Conservation (phyloP, 2,797 vertebrate species). For the Eurystomus glaucurus region DNA sequence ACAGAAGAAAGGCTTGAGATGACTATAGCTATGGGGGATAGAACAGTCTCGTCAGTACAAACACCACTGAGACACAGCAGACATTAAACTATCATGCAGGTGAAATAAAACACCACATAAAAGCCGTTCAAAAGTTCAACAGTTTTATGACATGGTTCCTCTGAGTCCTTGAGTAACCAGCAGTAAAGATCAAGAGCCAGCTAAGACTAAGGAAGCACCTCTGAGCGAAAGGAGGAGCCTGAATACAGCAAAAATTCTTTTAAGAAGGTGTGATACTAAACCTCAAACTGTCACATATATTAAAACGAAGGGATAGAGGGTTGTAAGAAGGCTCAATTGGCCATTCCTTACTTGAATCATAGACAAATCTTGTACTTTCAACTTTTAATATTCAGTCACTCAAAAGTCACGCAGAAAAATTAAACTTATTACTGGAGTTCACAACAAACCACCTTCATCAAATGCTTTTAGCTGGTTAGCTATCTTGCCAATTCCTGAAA, state of each 20-base stretch:
- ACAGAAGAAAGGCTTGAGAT: neutral
- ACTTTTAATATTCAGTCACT: neutral
- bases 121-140: neutral
- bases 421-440: neutral
- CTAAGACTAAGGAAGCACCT: neutral
- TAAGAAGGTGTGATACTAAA: neutral
- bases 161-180: neutral
- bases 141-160: neutral
- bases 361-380: neutral
- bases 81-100: neutral
- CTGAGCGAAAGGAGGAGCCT: neutral
- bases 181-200: neutral
- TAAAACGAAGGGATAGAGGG: neutral
- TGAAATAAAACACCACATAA: neutral
- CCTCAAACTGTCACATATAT: neutral
- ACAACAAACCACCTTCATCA: neutral
- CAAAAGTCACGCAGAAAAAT: neutral
- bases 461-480: neutral
- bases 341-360: neutral
- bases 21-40: neutral
- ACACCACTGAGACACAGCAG: neutral
- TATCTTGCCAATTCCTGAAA: neutral
- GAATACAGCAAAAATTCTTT: neutral
- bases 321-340: neutral
- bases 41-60: neutral